Base-by-base conservation (phyloP, 2,113 vertebrate species). In the Trinectes maculatus region DNA sequence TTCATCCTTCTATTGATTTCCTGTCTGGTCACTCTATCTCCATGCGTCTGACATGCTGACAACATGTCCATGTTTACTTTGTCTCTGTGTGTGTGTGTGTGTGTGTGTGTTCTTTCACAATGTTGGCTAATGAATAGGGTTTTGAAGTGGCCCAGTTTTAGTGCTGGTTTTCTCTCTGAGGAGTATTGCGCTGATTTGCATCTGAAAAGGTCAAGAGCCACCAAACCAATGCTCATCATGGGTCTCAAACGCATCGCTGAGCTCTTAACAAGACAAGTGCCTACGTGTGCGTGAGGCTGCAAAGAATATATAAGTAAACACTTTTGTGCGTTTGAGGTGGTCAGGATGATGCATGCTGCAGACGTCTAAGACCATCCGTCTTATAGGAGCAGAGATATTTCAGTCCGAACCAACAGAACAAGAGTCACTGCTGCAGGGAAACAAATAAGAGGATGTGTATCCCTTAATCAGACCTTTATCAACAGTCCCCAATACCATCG, bases 201-300 rank as follows among this genome's bases (percentile, higher is more conserved):
- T 59, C n/a, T 62, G 77, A 72, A 77, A 83, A 89, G 58, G 83
- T 85, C 74, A 77, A 69, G 49, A 65, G 54, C 24, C 21, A 29
- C 48, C 31, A 13, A 71, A 52, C 52, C 46, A 18, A 6, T 3
- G 8, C 47, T 62, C 46, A 18, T 11, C 19, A 6, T 16, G 44
- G 15, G 44, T 60, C 29, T 72, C 5, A 24, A 63, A 51, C 25
- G 40, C 2, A 40, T 16, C 37, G 24, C 19, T 16, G 47, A 13
- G 29, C 34, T 37, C 31, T n/a, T n/a, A n/a, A n/a, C 33, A 15
- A 9, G 44, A 25, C 12, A 53, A 62, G 28, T 18, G n/a, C 42
- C 51, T 24, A 8, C 19, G 34, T 28, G 11, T 43, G 54, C 43
- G 2, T 22, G 29, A 2, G n/a, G n/a, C n/a, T n/a, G n/a, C n/a